A percentile compares a stretch with the other conserved stretches of the same genome.
These are phyloP conservation scores for Pachyramphus minor DNA, from an alignment of 2,113 vertebrate species.

Conservation along the genomic window DNA sequence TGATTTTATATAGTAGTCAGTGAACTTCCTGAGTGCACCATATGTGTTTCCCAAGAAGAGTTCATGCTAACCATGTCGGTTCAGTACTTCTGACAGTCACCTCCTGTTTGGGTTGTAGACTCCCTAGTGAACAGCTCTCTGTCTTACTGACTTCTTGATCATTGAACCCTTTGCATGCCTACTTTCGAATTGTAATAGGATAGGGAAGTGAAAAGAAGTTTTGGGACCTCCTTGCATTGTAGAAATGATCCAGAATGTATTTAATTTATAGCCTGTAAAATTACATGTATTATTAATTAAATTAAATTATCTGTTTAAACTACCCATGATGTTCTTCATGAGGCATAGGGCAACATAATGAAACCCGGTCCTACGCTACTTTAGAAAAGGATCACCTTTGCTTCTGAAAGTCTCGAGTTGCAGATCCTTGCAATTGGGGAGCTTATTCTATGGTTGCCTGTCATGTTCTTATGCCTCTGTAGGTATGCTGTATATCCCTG, in stretches of 20 bases:
- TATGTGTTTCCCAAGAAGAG: not conserved
- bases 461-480: not conserved
- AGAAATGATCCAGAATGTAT: not conserved
- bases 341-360: not conserved
- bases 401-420: not conserved
- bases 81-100: not conserved
- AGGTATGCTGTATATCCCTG: not conserved
- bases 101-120: not conserved
- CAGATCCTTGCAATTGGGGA: not conserved
- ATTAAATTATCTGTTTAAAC: not conserved
- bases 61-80: rapidly evolving
- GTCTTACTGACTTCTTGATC: not conserved
- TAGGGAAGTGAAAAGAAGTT: not conserved
- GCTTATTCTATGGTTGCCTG: not conserved
- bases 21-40: not conserved
- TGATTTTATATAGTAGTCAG: not conserved
- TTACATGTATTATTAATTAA: too few relatives aligned
- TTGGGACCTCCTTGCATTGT: not conserved
- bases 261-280: not conserved
- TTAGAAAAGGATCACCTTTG: not conserved
- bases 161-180: not conserved
- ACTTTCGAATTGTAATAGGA: not conserved
- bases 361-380: not conserved
- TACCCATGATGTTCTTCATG: not conserved
- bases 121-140: not conserved